phyloP scores from a whole-genome alignment of 2,113 vertebrate species.

The Notechis scutatus region DNA sequence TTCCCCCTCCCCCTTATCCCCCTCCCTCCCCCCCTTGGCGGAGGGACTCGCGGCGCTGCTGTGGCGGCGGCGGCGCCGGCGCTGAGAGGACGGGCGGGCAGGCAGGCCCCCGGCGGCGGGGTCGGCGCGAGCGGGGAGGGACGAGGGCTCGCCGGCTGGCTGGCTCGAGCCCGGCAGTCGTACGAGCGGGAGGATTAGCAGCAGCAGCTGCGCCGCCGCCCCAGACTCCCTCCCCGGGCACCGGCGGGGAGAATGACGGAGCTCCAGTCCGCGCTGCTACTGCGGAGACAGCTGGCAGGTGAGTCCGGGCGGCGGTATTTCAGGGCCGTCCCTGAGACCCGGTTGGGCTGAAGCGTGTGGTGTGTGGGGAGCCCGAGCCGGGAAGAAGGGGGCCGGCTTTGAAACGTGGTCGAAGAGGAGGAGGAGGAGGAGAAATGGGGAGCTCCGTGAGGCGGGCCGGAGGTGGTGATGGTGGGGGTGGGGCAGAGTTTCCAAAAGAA shows the following conservation, averaged over 20 bases:
- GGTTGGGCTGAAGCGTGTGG: neutral
- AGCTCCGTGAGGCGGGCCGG: neutral
- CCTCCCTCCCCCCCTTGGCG: neutral
- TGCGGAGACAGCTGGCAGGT: conserved; percentile 98
- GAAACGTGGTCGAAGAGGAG: neutral
- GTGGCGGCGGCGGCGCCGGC: conserved; percentile 13
- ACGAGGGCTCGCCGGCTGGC: neutral
- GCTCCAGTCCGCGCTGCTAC: conserved; percentile 92
- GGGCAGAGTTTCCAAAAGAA: conserved; percentile 33
- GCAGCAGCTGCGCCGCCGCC: conserved; percentile 50
- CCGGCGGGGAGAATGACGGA: conserved; percentile 84
- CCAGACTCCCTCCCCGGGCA: conserved; percentile 42
- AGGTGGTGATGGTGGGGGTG: neutral
- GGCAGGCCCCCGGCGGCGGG: conserved; percentile 35
- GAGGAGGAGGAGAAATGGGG: neutral
- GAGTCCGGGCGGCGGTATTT: conserved; percentile 26
- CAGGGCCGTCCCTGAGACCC: neutral
- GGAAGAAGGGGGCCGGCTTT: neutral
- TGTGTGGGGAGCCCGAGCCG: neutral
- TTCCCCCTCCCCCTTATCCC: neutral
- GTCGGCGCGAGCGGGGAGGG: conserved; percentile 30
- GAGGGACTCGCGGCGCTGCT: neutral
- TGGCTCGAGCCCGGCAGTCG: conserved; percentile 16
- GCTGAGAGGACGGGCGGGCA: conserved; percentile 39
- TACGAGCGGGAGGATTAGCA: conserved; percentile 35